Base-by-base conservation (phyloP, 1,140 invertebrate genomes). In the Drosophila ogumai region DNA sequence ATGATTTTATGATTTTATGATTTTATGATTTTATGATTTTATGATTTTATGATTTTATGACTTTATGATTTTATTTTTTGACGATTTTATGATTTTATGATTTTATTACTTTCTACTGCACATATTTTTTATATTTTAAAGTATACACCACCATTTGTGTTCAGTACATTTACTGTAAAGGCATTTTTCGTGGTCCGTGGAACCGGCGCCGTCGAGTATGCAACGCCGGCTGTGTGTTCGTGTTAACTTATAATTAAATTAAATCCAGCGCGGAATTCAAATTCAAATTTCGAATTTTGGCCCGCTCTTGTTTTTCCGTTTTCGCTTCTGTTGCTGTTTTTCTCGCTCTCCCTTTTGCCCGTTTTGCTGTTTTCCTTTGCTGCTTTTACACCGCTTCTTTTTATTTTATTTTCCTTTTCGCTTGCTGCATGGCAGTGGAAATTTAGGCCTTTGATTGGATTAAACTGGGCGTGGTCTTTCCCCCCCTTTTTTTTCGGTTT, bases 161-260 rank as follows among this genome's bases (percentile, higher is more conserved):
- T 0, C 34, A 66, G 66, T 69, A 34, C 49, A 32, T 3, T 8
- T 8, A 3, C 36, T 38, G 43, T 73, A 25, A 41, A 32, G 74
- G 60, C 67, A 69, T 71, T 86, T 81, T 58, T 19, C 32, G 49
- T 54, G 61, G 81, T 60, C 72, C 40, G 25, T 80, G 81, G 76
- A 84, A 67, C 66, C 73, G 81, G 77, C 81, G 81, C 69, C 82
- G 57, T 40, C 49, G 50, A 72, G 63, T 87, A 88, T 87, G 82
- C 82, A 87, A 80, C 80, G 72, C 76, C 64, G 75, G 76, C 66
- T 77, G 73, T 60, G 82, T 60, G 82, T 77, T 77, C 84, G 80
- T 87, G 84, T 80, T 88, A 80, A 88, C 76, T 88, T 63, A 88
- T 87, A 87, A 87, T 87, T 87, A 87, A 87, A 88, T 82, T 80